Base-by-base conservation (phyloP, 1,140 invertebrate genomes). In the Dinothrombium tinctorium region DNA sequence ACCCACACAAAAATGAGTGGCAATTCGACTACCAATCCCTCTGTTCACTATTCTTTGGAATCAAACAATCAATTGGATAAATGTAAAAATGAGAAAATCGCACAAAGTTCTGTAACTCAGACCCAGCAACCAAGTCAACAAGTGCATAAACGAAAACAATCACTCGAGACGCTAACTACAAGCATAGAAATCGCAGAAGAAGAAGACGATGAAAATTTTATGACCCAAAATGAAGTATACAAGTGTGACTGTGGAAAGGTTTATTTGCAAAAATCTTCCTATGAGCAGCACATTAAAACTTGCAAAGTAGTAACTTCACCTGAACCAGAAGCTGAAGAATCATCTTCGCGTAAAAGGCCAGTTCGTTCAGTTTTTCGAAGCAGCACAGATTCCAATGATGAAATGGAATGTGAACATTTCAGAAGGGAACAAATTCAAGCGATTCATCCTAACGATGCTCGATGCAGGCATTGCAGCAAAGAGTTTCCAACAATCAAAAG, bases 391-490 rank as follows among this genome's bases (percentile, higher is more conserved):
- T 9, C 14, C 5, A 21, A 11, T 28, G 33, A 8, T 22, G 26
- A 25, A 12, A 22, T 26, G 37, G 15, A 4, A n/a, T 9, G n/a
- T 39, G 17, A 38, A 5, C 20, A 35, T 24, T 42, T 39, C 22
- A 40, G 31, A 21, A 31, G 23, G 8, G 15, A 42, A 35, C 33
- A 29, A 6, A 33, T 42, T 22, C 23, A 42, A 24, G 12, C 12
- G 7, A 26, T 42, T 22, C 31, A 36, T 22, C 9, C 19, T 3
- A 19, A 33, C 15, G 33, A 42, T 35, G 12, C 25, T 15, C 9
- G 19, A 25, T 42, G 41, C 25, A 33, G 26, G 19, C 14, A 33
- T 35, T 42, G 41, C 20, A 9, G 8, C 3, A 42, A 42, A 19
- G 12, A 33, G 7, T 19, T 42, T 12, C 15, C 14, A 22, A 19